These are phyloP conservation scores for Lasaia peninsularis DNA, from an alignment of 1,140 invertebrate species.

Conservation along the genomic window DNA sequence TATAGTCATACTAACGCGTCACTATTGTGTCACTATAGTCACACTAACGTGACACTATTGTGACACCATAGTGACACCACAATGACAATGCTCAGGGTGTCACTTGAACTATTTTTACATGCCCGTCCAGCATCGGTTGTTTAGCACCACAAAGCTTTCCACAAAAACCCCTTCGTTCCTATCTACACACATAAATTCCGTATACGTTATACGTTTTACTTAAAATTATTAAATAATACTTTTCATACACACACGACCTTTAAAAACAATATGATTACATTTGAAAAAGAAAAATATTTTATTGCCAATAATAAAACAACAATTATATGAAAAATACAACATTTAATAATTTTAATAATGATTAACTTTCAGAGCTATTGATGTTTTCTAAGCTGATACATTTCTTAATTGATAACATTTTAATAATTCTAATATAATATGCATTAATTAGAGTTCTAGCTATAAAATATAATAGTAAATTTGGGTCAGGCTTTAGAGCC, in stretches of 20 bases:
- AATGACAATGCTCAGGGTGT: not conserved
- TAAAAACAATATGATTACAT: not conserved
- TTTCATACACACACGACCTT: not conserved
- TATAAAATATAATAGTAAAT: conserved; percentile 72
- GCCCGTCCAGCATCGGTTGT: conserved; percentile 4
- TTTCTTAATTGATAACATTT: conserved; percentile 74
- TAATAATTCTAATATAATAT: conserved; percentile 73
- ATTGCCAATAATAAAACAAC: conserved; percentile 11
- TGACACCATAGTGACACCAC: not conserved
- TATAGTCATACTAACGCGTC: no score
- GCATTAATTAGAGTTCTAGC: conserved; percentile 74
- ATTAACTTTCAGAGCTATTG: conserved; percentile 75
- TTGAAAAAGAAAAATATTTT: not conserved
- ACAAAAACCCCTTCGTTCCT: not conserved
- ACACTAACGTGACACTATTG: no score
- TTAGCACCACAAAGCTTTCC: conserved; percentile 10
- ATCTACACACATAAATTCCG: conserved; percentile 2
- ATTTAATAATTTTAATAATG: conserved; percentile 76
- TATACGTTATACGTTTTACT: conserved; percentile 2
- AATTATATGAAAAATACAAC: conserved; percentile 53
- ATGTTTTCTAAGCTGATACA: conserved; percentile 77
- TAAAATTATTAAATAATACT: conserved; percentile 11
- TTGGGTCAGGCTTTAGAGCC: conserved; percentile 49
- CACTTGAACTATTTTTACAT: conserved; percentile 5
- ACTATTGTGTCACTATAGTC: no score